These are phyloP conservation scores for Tetrapedia diversipes DNA, from an alignment of 2,888 invertebrate species.

Conservation along the genomic window DNA sequence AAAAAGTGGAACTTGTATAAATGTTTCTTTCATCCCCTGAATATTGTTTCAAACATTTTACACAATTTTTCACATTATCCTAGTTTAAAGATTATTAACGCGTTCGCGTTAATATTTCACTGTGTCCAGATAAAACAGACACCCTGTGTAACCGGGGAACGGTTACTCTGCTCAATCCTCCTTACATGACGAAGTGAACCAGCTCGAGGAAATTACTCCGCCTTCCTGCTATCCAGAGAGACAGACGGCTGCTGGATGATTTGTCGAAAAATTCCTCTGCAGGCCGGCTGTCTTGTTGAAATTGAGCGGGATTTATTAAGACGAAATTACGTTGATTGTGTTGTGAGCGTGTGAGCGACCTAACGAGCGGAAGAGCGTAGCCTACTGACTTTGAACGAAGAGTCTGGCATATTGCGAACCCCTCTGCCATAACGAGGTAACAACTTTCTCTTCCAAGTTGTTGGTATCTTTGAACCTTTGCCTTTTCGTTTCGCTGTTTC, in stretches of 20 bases:
- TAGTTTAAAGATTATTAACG: too few species aligned
- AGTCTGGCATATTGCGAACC: slow-evolving; percentile 7
- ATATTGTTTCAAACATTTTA: too few species aligned
- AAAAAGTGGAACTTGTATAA: too few species aligned
- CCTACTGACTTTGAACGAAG: slow-evolving; percentile 29
- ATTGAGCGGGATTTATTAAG: slow-evolving; percentile 49
- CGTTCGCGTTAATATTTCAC: too few species aligned
- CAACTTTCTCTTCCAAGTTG: slow-evolving; percentile 3
- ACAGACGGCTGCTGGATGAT: slow-evolving; percentile 63
- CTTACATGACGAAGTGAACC: slow-evolving; percentile 68
- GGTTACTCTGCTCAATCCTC: slow-evolving; percentile 65
- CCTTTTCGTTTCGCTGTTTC: background rate
- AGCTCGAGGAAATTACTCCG: slow-evolving; percentile 69
- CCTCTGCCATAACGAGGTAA: background rate
- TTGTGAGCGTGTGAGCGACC: slow-evolving; percentile 11
- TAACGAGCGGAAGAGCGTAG: background rate
- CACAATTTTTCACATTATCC: too few species aligned
- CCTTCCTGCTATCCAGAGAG: slow-evolving; percentile 60
- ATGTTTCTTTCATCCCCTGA: too few species aligned
- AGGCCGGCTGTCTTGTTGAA: slow-evolving; percentile 28
- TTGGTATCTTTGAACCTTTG: background rate
- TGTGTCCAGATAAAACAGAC: too few species aligned
- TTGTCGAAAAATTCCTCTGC: slow-evolving; percentile 68
- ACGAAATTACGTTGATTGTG: slow-evolving; percentile 33
- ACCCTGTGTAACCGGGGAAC: too few species aligned